Evolutionary conservation across 2,113 vertebrate species (phyloP).

Genomic region (Nanger granti): DNA sequence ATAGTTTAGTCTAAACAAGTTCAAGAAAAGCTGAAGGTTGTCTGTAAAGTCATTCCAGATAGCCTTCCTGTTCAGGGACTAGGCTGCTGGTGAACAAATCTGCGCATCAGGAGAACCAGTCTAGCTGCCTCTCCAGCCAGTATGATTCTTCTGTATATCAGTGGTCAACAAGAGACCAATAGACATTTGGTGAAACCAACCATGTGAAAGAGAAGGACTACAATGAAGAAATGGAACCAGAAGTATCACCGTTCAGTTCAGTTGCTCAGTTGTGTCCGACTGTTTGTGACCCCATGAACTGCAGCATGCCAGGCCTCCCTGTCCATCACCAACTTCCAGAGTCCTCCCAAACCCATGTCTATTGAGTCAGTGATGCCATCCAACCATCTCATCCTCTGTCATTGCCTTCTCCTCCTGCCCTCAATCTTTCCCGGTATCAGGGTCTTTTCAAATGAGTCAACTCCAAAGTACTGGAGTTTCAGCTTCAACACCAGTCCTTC

Average conservation of each 20-base stretch:
- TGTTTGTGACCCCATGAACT: neutral
- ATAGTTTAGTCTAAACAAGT: neutral
- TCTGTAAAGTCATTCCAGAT: neutral
- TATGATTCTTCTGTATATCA: neutral
- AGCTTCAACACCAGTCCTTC: neutral
- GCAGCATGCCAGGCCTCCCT: too few relatives aligned
- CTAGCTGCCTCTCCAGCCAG: too few relatives aligned
- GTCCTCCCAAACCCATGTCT: too few relatives aligned
- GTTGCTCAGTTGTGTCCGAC: neutral
- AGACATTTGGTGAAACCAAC: neutral
- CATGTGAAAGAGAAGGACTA: neutral
- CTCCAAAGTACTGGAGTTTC: neutral
- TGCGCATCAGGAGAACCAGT: neutral
- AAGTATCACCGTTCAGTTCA: neutral
- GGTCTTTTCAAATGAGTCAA: too few relatives aligned
- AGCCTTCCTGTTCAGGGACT: neutral
- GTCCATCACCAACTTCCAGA: too few relatives aligned
- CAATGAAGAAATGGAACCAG: neutral
- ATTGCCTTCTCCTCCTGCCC: too few relatives aligned
- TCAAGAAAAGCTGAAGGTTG: neutral
- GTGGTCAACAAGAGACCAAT: neutral
- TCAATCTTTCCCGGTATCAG: too few relatives aligned
- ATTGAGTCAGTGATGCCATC: too few relatives aligned
- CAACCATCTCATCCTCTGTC: too few relatives aligned
- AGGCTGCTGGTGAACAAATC: neutral